Conservation (phyloP, 92 coral and sea anemone species). For the Parazoanthus darwini region DNA sequence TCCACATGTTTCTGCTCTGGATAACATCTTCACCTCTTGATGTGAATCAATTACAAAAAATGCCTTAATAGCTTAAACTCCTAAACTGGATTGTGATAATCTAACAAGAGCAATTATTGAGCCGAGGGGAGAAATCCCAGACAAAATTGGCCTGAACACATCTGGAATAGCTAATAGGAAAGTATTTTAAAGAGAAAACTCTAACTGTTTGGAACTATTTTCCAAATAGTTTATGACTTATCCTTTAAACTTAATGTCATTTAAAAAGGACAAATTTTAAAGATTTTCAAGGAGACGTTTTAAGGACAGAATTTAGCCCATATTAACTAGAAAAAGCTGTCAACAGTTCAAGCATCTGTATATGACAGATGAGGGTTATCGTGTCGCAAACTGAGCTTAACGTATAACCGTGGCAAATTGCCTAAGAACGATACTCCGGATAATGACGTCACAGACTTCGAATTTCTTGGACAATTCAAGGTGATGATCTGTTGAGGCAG, state of each 20-base stretch:
- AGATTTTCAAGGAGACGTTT: not conserved
- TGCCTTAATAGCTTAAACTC: conserved; percentile 15
- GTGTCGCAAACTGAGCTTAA: not conserved
- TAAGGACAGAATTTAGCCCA: not conserved
- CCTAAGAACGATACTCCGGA: not conserved
- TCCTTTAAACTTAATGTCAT: not conserved
- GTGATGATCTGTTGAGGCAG: not conserved
- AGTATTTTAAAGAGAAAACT: not conserved
- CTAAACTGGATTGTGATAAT: conserved; percentile 17
- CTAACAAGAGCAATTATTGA: not conserved
- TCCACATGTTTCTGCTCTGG: conserved; percentile 10
- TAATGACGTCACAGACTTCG: not conserved
- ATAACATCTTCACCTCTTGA: conserved; percentile 2
- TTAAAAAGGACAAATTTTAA: not conserved
- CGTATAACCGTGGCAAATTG: not conserved
- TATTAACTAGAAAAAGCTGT: conserved; percentile 27
- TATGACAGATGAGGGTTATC: not conserved
- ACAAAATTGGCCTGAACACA: not conserved
- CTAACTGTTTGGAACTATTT: not conserved
- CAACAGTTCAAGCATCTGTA: not conserved
- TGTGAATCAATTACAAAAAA: conserved; percentile 28
- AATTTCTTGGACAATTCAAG: no score
- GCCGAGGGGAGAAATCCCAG: conserved; percentile 28
- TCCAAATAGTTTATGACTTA: not conserved
- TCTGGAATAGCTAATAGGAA: not conserved